Conservation (phyloP, 2,113 vertebrate genomes). For the Empidonax alnorum region DNA sequence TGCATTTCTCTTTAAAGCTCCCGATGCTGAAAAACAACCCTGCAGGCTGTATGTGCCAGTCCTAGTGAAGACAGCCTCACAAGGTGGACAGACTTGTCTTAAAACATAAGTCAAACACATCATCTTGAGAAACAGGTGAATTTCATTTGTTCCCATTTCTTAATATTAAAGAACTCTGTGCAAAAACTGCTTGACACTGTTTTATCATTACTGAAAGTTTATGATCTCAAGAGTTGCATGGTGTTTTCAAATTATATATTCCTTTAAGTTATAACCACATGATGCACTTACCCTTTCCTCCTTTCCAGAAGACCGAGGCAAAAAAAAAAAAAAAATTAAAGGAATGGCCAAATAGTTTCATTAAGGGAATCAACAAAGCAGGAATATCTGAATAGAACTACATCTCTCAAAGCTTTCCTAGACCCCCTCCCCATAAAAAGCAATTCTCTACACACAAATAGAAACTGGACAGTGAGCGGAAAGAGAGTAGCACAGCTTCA, state of each 20-base stretch:
- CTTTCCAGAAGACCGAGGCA: neutral
- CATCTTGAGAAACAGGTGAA: neutral
- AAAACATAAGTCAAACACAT: neutral
- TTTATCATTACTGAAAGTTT: neutral
- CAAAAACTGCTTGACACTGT: neutral
- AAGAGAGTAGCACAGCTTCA: neutral
- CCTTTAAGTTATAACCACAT: neutral
- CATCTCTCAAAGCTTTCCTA: neutral
- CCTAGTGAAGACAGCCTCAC: neutral
- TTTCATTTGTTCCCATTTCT: neutral
- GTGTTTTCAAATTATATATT: neutral
- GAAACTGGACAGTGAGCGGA: neutral
- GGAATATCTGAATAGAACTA: neutral
- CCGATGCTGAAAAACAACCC: neutral
- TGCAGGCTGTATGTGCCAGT: fast-evolving
- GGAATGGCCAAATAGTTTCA: neutral
- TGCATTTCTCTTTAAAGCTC: neutral
- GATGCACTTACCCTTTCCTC: fast-evolving
- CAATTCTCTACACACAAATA: neutral
- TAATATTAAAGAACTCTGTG: neutral
- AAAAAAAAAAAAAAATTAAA: neutral
- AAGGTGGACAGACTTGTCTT: neutral
- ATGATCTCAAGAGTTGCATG: neutral
- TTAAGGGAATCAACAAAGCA: neutral
- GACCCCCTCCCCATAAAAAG: neutral